phyloP scores from a whole-genome alignment of 2,113 vertebrate genomes.

The Phaetusa simplex region DNA sequence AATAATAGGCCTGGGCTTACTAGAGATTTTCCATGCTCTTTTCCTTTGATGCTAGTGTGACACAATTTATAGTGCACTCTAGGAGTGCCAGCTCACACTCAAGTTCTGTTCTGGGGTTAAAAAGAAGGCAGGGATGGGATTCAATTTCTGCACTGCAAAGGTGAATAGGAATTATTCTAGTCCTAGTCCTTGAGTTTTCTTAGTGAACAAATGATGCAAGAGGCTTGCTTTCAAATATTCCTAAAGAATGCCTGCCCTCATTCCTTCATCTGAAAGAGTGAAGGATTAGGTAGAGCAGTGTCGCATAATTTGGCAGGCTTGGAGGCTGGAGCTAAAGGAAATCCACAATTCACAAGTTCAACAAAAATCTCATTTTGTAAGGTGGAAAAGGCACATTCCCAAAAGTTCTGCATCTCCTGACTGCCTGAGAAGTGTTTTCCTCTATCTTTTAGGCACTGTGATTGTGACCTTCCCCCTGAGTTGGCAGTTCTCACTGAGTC shows the following conservation, averaged over 20 bases:
- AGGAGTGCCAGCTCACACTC: conserved; percentile 7
- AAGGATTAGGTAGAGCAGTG: neutral
- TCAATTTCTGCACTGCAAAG: neutral
- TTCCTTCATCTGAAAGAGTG: neutral
- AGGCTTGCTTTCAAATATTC: neutral
- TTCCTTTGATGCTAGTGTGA: conserved; percentile 11
- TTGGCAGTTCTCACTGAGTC: conserved; percentile 4
- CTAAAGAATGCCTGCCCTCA: neutral
- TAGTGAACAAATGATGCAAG: neutral
- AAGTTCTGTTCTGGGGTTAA: neutral
- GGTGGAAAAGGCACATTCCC: neutral
- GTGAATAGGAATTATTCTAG: neutral
- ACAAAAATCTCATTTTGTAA: neutral
- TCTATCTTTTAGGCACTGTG: neutral
- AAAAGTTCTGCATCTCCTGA: neutral
- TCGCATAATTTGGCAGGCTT: neutral
- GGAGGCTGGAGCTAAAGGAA: neutral
- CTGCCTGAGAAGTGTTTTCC: neutral
- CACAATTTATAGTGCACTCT: neutral
- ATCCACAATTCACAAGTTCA: neutral
- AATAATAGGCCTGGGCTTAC: conserved; percentile 11
- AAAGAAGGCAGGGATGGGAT: neutral
- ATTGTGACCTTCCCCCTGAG: conserved; percentile 17
- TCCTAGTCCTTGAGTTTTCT: neutral
- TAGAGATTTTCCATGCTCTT: conserved; percentile 34